Conservation (phyloP, 1,140 invertebrate species). For the Lepidostoma basale region DNA sequence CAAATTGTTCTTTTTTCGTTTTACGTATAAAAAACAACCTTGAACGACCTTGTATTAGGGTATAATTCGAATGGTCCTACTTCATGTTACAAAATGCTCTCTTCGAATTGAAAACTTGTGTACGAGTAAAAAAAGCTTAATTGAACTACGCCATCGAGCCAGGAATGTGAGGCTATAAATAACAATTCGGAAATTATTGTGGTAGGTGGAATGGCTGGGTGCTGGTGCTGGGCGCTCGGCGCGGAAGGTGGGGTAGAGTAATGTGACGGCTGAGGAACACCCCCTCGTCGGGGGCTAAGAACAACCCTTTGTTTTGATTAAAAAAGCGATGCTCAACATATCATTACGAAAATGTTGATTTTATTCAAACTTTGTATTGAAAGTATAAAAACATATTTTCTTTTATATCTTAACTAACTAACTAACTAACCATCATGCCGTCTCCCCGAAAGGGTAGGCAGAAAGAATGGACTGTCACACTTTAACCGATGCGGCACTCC, state of each 20-base stretch:
- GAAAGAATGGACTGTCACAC: too few relatives aligned
- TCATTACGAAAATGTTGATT: too few relatives aligned
- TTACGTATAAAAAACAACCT: too few relatives aligned
- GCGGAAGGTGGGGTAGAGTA: background rate
- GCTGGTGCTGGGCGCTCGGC: background rate
- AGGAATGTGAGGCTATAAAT: conserved; percentile 42
- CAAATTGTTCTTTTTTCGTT: too few relatives aligned
- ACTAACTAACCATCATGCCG: too few relatives aligned
- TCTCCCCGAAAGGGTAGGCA: too few relatives aligned
- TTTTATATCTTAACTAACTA: too few relatives aligned
- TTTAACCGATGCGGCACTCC: too few relatives aligned
- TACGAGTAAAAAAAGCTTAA: conserved; percentile 15
- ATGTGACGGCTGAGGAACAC: conserved; percentile 4
- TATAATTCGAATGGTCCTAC: background rate
- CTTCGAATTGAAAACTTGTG: background rate
- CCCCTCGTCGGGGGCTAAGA: background rate
- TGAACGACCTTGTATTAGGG: background rate
- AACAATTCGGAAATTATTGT: conserved; percentile 39
- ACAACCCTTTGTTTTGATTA: background rate
- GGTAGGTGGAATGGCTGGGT: conserved; percentile 10
- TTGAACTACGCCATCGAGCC: conserved; percentile 23
- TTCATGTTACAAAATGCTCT: background rate
- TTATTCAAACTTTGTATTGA: too few relatives aligned
- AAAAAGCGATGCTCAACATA: too few relatives aligned
- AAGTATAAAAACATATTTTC: too few relatives aligned